Evolutionary conservation across 92 coral and sea anemone species (phyloP).

Genomic region (Porites cylindrica): DNA sequence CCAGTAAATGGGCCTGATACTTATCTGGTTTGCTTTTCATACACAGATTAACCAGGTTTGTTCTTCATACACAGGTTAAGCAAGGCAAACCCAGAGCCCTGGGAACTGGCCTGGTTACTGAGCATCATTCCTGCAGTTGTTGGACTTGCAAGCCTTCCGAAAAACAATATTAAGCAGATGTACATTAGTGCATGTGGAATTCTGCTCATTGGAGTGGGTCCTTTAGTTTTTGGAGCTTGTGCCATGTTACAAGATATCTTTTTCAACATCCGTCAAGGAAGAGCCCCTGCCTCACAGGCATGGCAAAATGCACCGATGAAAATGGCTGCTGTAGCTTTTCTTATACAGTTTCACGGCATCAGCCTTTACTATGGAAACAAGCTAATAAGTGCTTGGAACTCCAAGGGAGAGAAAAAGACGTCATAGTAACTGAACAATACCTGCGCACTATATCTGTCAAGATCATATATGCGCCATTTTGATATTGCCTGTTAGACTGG

Average conservation of each 20-base stretch:
- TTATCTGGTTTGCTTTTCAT: no score
- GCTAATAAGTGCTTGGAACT: slow-evolving; percentile 85
- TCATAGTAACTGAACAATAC: slow-evolving; percentile 17
- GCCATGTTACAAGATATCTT: slow-evolving; percentile 52
- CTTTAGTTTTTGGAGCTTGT: slow-evolving; percentile 86
- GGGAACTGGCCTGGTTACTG: slow-evolving; percentile 89
- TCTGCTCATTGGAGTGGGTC: slow-evolving; percentile 81
- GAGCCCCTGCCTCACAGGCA: slow-evolving; percentile 63
- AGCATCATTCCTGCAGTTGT: slow-evolving; percentile 77
- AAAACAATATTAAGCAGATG: slow-evolving; percentile 76
- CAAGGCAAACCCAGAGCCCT: slow-evolving; percentile 61
- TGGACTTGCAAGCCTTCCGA: slow-evolving; percentile 89
- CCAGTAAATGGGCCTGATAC: no score
- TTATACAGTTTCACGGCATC: slow-evolving; percentile 89
- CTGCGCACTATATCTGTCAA: no score
- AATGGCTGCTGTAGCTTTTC: slow-evolving; percentile 83
- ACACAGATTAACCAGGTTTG: not conserved
- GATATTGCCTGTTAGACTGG: no score
- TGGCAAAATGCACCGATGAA: slow-evolving; percentile 84
- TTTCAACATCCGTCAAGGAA: slow-evolving; percentile 57
- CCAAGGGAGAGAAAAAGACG: slow-evolving; percentile 89
- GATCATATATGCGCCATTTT: no score
- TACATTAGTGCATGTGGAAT: slow-evolving; percentile 82
- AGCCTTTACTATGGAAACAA: slow-evolving; percentile 87
- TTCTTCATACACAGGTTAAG: slow-evolving; percentile 53